A percentile compares a stretch with the other conserved stretches of the same genome.
phyloP scores from a whole-genome alignment of 2,888 invertebrate genomes.

The Watsonalla binaria region DNA sequence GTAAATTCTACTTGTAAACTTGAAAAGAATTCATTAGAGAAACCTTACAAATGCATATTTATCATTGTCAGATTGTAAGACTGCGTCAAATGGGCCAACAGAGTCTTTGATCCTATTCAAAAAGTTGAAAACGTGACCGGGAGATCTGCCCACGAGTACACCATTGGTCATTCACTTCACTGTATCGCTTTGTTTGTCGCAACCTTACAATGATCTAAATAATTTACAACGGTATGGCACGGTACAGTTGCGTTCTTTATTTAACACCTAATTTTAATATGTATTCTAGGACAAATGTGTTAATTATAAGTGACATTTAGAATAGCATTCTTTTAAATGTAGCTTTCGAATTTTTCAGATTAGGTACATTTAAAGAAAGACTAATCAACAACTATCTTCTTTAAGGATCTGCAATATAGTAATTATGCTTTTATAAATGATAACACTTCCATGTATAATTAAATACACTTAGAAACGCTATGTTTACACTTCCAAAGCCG shows the following conservation, averaged over 20 bases:
- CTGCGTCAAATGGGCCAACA: conserved; percentile 24
- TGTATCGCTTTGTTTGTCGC: conserved; percentile 4
- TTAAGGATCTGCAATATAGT: too few species aligned
- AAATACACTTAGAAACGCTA: conserved; percentile 2
- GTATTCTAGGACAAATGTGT: neutral
- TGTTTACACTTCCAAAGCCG: conserved; percentile 24
- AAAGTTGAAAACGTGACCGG: conserved; percentile 37
- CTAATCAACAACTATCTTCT: too few species aligned
- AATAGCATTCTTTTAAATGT: too few species aligned
- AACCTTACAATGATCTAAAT: conserved; percentile 3
- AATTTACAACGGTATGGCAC: conserved; percentile 6
- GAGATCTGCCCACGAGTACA: conserved; percentile 20
- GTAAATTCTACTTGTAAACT: conserved; percentile 22
- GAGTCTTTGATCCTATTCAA: conserved; percentile 32
- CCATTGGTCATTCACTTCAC: conserved; percentile 17
- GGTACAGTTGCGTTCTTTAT: conserved; percentile 2
- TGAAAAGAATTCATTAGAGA: conserved; percentile 21
- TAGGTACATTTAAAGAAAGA: too few species aligned
- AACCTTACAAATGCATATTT: conserved; percentile 16
- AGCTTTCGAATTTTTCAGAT: too few species aligned
- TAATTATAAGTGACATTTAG: too few species aligned
- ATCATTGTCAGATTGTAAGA: conserved; percentile 17
- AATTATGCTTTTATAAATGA: too few species aligned
- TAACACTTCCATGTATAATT: too few species aligned
- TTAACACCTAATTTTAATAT: neutral